A percentile compares a stretch with the other conserved stretches of the same genome.
Conservation (phyloP, 2,113 vertebrate species). For the Strix uralensis region DNA sequence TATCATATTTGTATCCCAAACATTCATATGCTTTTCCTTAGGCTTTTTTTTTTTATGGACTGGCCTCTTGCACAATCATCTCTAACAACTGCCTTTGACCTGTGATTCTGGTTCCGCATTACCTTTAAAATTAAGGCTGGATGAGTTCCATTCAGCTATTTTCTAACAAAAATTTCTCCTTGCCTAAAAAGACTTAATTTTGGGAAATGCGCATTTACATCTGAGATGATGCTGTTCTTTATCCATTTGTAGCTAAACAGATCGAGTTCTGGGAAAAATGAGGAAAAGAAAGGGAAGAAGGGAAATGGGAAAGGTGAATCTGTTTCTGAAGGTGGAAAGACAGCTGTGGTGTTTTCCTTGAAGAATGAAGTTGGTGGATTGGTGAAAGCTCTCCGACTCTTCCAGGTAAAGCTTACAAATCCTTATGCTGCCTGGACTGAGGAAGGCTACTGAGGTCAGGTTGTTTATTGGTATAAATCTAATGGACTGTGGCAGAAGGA, state of each 20-base stretch:
- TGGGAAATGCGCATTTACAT: not conserved
- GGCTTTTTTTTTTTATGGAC: not conserved
- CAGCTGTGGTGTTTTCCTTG: conserved; percentile 90
- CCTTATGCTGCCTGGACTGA: not conserved
- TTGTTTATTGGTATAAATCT: not conserved
- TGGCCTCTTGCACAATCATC: not conserved
- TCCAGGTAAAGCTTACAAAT: conserved; percentile 83
- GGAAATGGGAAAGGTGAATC: conserved; percentile 67
- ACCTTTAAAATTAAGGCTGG: not conserved
- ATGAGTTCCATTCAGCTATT: not conserved
- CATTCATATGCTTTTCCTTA: not conserved
- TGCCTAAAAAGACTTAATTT: not conserved
- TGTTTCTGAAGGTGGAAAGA: conserved; percentile 79
- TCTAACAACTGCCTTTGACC: not conserved
- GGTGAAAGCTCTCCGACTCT: conserved; percentile 88
- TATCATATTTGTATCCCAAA: not conserved
- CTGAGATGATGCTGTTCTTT: not conserved
- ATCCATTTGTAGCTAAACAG: conserved; percentile 73
- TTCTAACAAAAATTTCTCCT: not conserved
- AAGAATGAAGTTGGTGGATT: conserved; percentile 96
- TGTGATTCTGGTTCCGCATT: not conserved
- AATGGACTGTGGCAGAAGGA: not conserved
- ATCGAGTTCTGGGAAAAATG: conserved; percentile 82
- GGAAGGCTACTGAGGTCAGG: not conserved
- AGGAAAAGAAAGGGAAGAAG: conserved; percentile 79